Evolutionary conservation across 1,140 invertebrate genomes (phyloP).

Genomic region (Ostrea edulis): DNA sequence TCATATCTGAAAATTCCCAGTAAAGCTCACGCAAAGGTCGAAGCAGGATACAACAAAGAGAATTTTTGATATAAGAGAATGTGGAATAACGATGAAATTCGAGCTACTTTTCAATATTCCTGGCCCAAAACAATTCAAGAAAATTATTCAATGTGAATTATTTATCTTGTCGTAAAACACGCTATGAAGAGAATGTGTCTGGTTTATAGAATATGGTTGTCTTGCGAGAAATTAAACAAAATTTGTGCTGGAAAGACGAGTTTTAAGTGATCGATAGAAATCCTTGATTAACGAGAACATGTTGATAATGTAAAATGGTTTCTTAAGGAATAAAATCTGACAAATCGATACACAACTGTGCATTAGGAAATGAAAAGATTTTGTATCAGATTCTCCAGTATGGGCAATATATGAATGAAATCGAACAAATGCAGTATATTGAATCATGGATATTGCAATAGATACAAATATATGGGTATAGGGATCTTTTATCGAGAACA

Average conservation of each 20-base stretch:
- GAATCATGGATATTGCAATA: not conserved
- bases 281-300: not conserved
- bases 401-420: not conserved
- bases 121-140: too few relatives aligned
- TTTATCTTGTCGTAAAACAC: too few relatives aligned
- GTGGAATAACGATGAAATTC: too few relatives aligned
- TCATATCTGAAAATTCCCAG: too few relatives aligned
- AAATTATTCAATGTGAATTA: too few relatives aligned
- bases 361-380: not conserved
- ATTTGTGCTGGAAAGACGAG: not conserved
- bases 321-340: conserved; percentile 2
- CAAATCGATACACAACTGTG: not conserved
- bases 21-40: too few relatives aligned
- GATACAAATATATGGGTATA: not conserved
- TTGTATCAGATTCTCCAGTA: not conserved
- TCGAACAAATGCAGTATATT: not conserved
- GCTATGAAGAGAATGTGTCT: too few relatives aligned
- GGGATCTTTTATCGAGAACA: not conserved
- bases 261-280: conserved; percentile 32
- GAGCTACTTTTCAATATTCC: too few relatives aligned
- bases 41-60: too few relatives aligned
- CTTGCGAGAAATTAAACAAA: conserved; percentile 2
- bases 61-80: too few relatives aligned
- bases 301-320: conserved; percentile 17
- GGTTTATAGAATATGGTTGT: too few relatives aligned